Base-by-base conservation (phyloP, 2,888 invertebrate species). In the Chorisops tibialis region DNA sequence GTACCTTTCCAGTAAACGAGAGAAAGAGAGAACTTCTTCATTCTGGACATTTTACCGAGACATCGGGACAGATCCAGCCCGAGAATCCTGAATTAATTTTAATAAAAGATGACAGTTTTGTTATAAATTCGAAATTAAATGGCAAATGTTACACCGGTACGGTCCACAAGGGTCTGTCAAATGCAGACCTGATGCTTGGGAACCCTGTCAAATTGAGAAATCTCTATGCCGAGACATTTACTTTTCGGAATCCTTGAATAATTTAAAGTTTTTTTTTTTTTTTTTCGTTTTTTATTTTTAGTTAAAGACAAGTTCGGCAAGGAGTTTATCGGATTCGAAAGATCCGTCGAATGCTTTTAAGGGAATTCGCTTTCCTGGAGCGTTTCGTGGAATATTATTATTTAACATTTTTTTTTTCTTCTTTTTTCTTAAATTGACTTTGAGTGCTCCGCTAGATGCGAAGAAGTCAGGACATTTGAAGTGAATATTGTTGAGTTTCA, bases 101-200 rank as follows among this genome's bases (percentile, higher is more conserved):
- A 63, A 63, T 63, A 63, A 50, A 59, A 63, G 51, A 63, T 63
- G 63, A 63, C 59, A 59, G 51, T 63, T 59, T 63, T 47, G 52
- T 59, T 59, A 52, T 52, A 59, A 59, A 63, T 63, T 63, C 38
- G 59, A 63, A 59, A 63, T 63, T 63, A 63, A 63, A 63, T 59
- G 59, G 59, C 59, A 59, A 59, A 52, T 63, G 63, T 59, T 59
- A 59, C 59, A 59, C 52, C 35, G 37, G 52, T 18, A 50, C 30
- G 30, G 21, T 30, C 12, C 37, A 52, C 38, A 19, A 38, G 52
- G 52, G 52, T 52, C 52, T 52, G 52, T 52, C 52, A 52, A 38
- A 52, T 21, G 21, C 52, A 52, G 52, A 21, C 39, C 19, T 38
- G 30, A 30, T 30, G 30, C 30, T 30, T 30, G 12, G 11, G 45